phyloP scores from a whole-genome alignment of 2,797 vertebrate species.

The Menidia menidia region DNA sequence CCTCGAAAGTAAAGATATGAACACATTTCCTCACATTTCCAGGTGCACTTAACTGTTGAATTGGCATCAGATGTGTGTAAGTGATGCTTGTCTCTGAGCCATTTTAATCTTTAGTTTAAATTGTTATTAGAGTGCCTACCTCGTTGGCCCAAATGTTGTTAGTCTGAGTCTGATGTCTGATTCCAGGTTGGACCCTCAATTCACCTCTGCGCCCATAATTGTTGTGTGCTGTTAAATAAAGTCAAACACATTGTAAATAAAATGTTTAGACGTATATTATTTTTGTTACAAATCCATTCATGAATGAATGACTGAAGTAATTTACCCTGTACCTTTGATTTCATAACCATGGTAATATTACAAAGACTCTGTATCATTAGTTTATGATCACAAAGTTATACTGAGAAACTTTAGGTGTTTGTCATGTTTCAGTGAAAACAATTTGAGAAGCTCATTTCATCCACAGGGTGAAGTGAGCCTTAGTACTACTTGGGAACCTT shows the following conservation, averaged over 20 bases:
- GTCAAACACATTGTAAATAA: no score
- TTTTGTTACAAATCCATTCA: background rate
- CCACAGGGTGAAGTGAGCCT: slow-evolving; percentile 37
- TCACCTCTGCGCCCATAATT: no score
- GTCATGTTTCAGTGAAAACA: slow-evolving; percentile 38
- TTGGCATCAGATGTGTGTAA: no score
- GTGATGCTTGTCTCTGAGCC: no score
- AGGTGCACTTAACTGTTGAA: no score
- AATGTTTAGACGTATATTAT: background rate
- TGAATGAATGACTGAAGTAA: background rate
- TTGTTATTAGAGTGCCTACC: no score
- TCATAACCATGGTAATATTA: slow-evolving; percentile 17
- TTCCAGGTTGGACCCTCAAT: no score
- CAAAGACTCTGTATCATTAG: slow-evolving; percentile 2
- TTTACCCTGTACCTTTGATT: background rate
- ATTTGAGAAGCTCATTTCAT: slow-evolving; percentile 31
- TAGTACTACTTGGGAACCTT: slow-evolving; percentile 64
- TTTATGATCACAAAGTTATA: slow-evolving; percentile 40
- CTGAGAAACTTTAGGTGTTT: slow-evolving; percentile 9
- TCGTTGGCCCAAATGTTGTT: no score
- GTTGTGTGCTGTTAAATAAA: no score
- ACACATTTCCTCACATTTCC: no score
- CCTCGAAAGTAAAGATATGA: background rate
- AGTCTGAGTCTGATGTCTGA: no score
- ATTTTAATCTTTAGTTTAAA: no score